Evolutionary conservation across 2,888 invertebrate species (phyloP).

Genomic region (Pecten maximus): DNA sequence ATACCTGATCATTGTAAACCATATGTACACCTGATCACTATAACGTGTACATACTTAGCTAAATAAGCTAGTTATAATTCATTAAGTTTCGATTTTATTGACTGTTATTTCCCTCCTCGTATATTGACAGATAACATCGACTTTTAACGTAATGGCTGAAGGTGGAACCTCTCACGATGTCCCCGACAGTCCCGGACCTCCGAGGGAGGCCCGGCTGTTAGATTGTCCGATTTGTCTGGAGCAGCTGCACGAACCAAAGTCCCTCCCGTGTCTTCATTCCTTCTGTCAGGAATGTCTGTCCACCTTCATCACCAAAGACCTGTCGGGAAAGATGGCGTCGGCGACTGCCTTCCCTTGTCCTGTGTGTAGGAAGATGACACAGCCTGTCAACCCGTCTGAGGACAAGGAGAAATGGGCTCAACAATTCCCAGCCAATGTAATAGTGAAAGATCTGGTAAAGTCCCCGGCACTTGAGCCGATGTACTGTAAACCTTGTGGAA

Average conservation of each 20-base stretch:
- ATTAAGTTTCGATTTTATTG: too few species aligned
- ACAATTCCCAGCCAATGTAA: not conserved
- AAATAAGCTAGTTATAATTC: too few species aligned
- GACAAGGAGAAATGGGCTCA: not conserved
- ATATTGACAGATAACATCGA: too few species aligned
- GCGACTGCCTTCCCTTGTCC: not conserved
- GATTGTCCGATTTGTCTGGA: conserved; percentile 1
- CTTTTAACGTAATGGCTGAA: too few species aligned
- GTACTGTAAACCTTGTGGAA: not conserved
- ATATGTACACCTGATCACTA: too few species aligned
- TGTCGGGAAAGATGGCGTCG: not conserved
- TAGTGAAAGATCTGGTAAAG: not conserved
- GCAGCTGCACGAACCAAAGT: not conserved
- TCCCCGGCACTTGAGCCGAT: not conserved
- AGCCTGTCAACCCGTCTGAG: not conserved
- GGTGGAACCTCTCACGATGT: too few species aligned
- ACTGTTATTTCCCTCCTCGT: too few species aligned
- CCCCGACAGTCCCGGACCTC: too few species aligned
- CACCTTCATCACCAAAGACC: not conserved
- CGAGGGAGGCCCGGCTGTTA: not conserved
- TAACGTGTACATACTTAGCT: too few species aligned
- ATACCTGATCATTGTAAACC: too few species aligned
- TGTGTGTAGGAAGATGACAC: not conserved
- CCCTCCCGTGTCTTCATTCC: not conserved
- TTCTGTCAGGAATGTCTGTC: not conserved